Conservation (phyloP, 2,797 vertebrate species). For the Meriones psammophilus region DNA sequence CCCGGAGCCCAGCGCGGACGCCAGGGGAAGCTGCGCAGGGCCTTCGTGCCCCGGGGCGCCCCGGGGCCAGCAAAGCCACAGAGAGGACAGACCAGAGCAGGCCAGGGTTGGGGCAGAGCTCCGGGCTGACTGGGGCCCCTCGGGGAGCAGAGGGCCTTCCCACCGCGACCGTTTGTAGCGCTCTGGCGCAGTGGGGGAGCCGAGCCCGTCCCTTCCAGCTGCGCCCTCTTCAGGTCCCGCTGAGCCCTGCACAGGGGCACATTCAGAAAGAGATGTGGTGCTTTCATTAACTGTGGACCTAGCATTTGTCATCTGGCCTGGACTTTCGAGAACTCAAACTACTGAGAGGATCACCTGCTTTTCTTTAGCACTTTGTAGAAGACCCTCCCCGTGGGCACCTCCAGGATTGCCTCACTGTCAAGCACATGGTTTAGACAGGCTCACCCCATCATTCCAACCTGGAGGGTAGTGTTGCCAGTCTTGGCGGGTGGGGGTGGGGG, state of each 20-base stretch:
- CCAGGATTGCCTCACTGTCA: not conserved
- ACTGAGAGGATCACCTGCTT: not conserved
- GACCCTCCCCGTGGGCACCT: not conserved
- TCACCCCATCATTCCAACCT: not conserved
- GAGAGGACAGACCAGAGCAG: not conserved
- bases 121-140: not conserved
- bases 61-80: not conserved
- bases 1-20: too few relatives aligned
- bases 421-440: not conserved
- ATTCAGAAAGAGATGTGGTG: not conserved
- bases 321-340: not conserved
- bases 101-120: rapidly evolving
- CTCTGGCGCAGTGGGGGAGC: not conserved
- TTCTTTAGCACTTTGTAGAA: not conserved
- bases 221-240: not conserved
- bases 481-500: too few relatives aligned
- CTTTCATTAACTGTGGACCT: not conserved
- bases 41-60: not conserved
- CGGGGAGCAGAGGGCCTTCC: not conserved
- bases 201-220: not conserved
- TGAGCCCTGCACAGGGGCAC: not conserved
- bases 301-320: not conserved
- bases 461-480: not conserved
- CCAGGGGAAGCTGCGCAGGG: not conserved
- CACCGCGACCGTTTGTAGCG: too few relatives aligned